Conservation (phyloP, 2,888 invertebrate genomes). For the Caenorhabditis auriculariae region DNA sequence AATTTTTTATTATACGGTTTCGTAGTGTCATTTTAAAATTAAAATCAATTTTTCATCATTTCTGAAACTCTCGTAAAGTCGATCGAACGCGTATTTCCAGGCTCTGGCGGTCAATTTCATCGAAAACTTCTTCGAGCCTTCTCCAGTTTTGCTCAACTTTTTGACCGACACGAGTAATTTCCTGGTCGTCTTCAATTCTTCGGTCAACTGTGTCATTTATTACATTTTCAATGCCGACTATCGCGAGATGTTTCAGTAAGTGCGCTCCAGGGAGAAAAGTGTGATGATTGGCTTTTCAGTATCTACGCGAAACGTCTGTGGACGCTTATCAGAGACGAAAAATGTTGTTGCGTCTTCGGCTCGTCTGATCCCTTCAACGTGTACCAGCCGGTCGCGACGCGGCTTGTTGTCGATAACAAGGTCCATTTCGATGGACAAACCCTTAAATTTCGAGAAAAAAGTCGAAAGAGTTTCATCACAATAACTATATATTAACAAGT, state of each 20-base stretch:
- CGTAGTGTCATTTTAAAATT: not conserved
- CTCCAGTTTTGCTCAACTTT: slow-evolving; percentile 57
- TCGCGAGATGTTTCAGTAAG: slow-evolving; percentile 51
- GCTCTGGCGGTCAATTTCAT: slow-evolving; percentile 61
- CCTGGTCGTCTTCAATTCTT: slow-evolving; percentile 62
- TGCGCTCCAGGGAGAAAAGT: not conserved
- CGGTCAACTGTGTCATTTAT: slow-evolving; percentile 63
- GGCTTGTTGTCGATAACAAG: slow-evolving; percentile 20
- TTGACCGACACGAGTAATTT: slow-evolving; percentile 63
- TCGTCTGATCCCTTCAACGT: not conserved
- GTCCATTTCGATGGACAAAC: no score
- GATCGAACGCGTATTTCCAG: slow-evolving; percentile 31
- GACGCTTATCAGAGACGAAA: slow-evolving; percentile 17
- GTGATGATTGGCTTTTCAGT: slow-evolving; percentile 13
- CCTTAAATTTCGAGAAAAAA: no score
- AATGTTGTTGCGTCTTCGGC: slow-evolving; percentile 20
- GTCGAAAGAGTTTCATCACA: no score
- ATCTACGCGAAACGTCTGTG: slow-evolving; percentile 14
- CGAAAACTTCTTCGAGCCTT: slow-evolving; percentile 61
- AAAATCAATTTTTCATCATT: no score
- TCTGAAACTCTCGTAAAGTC: not conserved
- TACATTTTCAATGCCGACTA: slow-evolving; percentile 59
- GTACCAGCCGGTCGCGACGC: slow-evolving; percentile 31
- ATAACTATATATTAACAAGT: no score
- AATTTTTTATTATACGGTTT: not conserved